A percentile compares a stretch with the other conserved stretches of the same genome.
Evolutionary conservation across 1,140 invertebrate species (phyloP).

Genomic region (Pectinophora gossypiella): DNA sequence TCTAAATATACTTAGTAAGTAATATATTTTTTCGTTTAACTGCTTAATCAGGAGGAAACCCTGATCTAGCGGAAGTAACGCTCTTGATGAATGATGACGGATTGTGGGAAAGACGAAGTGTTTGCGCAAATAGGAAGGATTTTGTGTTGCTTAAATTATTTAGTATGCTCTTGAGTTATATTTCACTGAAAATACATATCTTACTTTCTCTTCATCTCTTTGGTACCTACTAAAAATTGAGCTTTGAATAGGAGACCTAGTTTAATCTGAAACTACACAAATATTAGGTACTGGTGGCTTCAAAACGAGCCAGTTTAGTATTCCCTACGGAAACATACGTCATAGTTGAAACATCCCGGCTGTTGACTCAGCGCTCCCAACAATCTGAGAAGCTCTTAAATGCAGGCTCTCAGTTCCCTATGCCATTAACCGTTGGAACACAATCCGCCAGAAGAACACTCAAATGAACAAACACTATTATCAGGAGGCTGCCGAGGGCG

Average conservation of each 20-base stretch:
- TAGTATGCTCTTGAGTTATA: too few species aligned
- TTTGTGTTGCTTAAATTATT: too few species aligned
- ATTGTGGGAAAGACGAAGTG: constrained; percentile 15
- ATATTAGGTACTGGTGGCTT: too few species aligned
- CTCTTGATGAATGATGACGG: constrained; percentile 25
- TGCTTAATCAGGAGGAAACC: background rate
- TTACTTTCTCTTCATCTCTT: too few species aligned
- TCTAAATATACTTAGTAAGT: too few species aligned
- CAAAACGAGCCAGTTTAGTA: too few species aligned
- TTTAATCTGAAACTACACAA: too few species aligned
- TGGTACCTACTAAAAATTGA: too few species aligned
- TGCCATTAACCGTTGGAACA: constrained; percentile 37
- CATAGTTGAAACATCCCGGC: background rate
- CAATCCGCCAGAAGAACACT: constrained; percentile 49
- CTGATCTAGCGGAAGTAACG: background rate
- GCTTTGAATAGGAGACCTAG: too few species aligned
- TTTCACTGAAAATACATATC: too few species aligned
- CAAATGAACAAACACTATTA: constrained; percentile 72
- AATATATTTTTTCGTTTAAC: background rate
- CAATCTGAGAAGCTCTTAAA: constrained; percentile 16
- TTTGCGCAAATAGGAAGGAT: background rate
- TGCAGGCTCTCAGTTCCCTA: constrained; percentile 9
- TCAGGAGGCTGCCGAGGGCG: constrained; percentile 42
- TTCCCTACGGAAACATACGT: too few species aligned
- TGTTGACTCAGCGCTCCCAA: constrained; percentile 11